Percentiles rank a stretch among this genome's conserved stretches.
phyloP scores from a whole-genome alignment of 2,888 invertebrate species.

The Apamea monoglypha region DNA sequence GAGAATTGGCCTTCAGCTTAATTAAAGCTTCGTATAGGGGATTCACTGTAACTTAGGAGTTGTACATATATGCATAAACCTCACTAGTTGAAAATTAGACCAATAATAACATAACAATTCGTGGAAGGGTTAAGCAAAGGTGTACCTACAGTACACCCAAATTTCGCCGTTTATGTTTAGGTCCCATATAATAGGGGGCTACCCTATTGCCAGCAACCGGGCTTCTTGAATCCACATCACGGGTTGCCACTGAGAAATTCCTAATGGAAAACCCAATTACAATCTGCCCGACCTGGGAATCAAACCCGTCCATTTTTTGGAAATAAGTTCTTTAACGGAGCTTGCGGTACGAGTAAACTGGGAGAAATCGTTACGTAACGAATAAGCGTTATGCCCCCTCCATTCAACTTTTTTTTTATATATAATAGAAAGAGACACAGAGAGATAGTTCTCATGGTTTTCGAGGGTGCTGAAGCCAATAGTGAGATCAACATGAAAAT shows the following conservation, averaged over 20 bases:
- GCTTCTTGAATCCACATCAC: not conserved
- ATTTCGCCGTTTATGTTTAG: not conserved
- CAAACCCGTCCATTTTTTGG: not conserved
- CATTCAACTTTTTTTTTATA: too few species aligned
- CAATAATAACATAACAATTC: not conserved
- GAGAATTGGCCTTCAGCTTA: too few species aligned
- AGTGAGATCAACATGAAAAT: too few species aligned
- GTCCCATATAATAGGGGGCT: not conserved
- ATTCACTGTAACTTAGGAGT: constrained; percentile 1
- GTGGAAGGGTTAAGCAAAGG: not conserved
- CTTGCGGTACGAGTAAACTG: too few species aligned
- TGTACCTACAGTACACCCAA: not conserved
- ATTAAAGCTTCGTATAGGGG: not conserved
- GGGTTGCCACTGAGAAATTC: too few species aligned
- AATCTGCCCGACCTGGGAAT: not conserved
- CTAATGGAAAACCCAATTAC: not conserved
- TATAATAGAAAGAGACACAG: too few species aligned
- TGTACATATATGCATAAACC: not conserved
- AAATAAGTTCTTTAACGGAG: too few species aligned
- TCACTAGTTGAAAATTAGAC: not conserved
- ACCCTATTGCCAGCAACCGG: not conserved
- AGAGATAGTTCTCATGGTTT: too few species aligned
- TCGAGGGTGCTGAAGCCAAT: too few species aligned
- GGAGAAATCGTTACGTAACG: too few species aligned
- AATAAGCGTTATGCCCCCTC: too few species aligned